Evolutionary conservation across 1,140 invertebrate genomes (phyloP).

Genomic region (Ostrea edulis): DNA sequence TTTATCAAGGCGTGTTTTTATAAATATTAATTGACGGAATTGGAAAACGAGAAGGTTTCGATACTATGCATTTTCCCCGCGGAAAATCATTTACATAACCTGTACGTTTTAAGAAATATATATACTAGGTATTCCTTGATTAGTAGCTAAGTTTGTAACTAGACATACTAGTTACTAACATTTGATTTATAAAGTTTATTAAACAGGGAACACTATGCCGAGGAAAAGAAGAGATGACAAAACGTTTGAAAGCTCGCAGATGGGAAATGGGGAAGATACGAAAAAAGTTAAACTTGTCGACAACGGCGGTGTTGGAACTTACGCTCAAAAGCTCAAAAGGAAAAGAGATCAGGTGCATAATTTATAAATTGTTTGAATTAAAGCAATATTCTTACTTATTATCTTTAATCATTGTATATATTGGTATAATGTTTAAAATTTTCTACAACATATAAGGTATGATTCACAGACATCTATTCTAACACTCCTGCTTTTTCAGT

Average conservation of each 20-base stretch:
- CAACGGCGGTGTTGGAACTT: neutral
- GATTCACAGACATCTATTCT: no score
- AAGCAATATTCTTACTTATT: no score
- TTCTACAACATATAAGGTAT: no score
- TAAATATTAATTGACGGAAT: neutral
- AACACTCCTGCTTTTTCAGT: no score
- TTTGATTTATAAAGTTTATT: neutral
- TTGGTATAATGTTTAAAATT: no score
- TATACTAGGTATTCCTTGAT: neutral
- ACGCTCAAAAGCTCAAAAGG: neutral
- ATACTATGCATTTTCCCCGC: neutral
- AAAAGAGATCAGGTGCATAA: neutral
- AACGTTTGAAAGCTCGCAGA: no score
- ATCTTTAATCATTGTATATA: no score
- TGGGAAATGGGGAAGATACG: neutral
- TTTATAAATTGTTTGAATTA: neutral
- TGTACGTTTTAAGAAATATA: neutral
- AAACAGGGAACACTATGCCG: neutral
- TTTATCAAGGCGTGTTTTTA: neutral
- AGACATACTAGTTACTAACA: neutral
- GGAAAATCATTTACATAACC: neutral
- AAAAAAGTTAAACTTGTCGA: neutral
- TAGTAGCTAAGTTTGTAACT: neutral
- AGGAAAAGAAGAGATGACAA: constrained; percentile 2
- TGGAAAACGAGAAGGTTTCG: neutral